Base-by-base conservation (phyloP, 2,888 invertebrate species). In the Gymnoscelis rufifasciata region DNA sequence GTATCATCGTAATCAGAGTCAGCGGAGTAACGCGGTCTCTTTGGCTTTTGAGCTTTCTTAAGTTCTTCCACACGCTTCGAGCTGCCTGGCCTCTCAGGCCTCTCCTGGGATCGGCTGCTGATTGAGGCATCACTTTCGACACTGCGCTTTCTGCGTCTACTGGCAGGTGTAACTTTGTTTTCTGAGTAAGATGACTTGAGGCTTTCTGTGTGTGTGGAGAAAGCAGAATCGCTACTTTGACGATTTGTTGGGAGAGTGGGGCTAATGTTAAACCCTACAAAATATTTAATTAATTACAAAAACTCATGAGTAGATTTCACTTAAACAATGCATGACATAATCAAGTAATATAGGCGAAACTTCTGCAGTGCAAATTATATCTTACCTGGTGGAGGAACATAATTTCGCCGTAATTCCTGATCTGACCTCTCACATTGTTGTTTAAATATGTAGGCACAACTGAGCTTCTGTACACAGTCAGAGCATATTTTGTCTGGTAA, bases 371-470 rank as follows among this genome's bases (percentile, higher is more conserved):
- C n/a, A n/a, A n/a, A 8, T 26, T 3, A 13, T 13, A 13, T n/a
- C 27, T 26, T 37, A 42, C 88, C 87, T 56, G 87, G 83, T 15
- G 87, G 87, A 6, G 86, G 83, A 0, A 86, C 71, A 72, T 83
- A 86, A 56, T 86, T 88, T 5, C 86, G 66, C 5, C 88, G 66
- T n/a, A 89, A 56, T 55, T 89, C 88, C 47, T 82, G 73, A 57
- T 89, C 89, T 0, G 88, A 75, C 49, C 89, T 68, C 57, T 89
- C 89, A 49, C 88, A 89, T 57, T 89, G 89, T 53, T 88, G 88
- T 59, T 89, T 89, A 55, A 89, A 89, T 47, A 89, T 87, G 52
- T 83, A 87, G 0, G 89, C 86, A 38, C 88, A 73, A 59, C 89
- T 89, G 8, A 89, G 73, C 55, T 89, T 89, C 56, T 88, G 88